Evolutionary conservation across 2,888 invertebrate species (phyloP), one percentile per base, ranked within the genome.

Genomic region (Frankliniella intonsa): DNA sequence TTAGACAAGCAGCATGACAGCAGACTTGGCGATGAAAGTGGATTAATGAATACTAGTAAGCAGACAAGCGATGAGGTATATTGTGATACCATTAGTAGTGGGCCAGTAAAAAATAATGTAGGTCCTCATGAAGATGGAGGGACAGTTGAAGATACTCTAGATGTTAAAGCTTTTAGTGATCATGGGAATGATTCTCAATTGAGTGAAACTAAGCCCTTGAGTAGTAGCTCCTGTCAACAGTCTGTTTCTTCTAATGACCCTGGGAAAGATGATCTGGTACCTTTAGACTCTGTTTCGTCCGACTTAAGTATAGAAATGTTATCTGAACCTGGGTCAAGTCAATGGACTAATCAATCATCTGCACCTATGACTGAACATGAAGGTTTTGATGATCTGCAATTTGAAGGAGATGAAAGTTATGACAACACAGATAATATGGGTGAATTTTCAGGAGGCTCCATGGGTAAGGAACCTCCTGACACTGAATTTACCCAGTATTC

Each of bases 371-470:
- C 69, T 25, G 69, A 76, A 25, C 69, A 76, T 8, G 69, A 76
- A 25, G 69, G 25, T 0, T 76, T 76, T 76, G 69, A 76, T 76
- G 69, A 76, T 22, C 22, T 76, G 0, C n/a, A 76, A 0, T 76
- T 76, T 25, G 69, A 76, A 76, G 69, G 22, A 22, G 69, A 76
- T 9, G 69, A 76, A 12, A 76, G 69, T 76, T 76, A 76, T 76
- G 69, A 76, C 12, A 76, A 76, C 25, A 76, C 69, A 76, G 69
- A 25, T 22, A 76, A 25, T 12, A n/a, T 76, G 25, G 69, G 69
- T 22, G 22, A 76, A 76, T 76, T 76, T 76, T 76, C 69, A 25
- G 69, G 69, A 12, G 69, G 25, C 12, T 25, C 69, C 12, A 12
- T 76, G 25, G 69, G 22, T 11, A 76, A 76, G 10, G 69, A 76